phyloP scores from a whole-genome alignment of 2,888 invertebrate genomes.

The Plutella xylostella region DNA sequence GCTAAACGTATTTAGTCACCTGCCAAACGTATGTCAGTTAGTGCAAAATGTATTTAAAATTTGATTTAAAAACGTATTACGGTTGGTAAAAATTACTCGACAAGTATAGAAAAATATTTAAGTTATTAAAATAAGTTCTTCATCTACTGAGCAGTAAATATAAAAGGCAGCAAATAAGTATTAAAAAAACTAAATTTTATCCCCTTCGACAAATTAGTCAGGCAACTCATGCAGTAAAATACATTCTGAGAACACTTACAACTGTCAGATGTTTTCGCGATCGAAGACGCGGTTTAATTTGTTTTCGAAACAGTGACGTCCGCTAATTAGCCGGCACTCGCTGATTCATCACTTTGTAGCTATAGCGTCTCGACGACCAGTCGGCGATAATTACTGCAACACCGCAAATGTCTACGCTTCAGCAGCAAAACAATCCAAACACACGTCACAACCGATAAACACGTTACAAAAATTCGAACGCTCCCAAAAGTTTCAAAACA shows the following conservation, averaged over 20 bases:
- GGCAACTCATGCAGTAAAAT: no score
- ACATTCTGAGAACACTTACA: conserved; percentile 57
- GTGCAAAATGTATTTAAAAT: no score
- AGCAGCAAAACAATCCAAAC: neutral
- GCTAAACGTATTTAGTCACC: no score
- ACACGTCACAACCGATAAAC: neutral
- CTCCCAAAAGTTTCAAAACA: conserved; percentile 50
- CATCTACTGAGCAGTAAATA: no score
- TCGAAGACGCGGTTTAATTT: conserved; percentile 30
- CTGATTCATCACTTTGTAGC: conserved; percentile 68
- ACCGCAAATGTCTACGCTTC: conserved; percentile 35
- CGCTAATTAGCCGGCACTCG: conserved; percentile 64
- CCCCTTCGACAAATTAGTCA: no score
- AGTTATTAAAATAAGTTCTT: no score
- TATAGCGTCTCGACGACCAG: conserved; percentile 62
- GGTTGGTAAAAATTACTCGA: no score
- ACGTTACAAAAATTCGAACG: conserved; percentile 25
- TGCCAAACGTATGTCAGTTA: no score
- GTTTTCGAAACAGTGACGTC: conserved; percentile 57
- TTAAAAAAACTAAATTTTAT: no score
- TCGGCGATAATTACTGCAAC: conserved; percentile 44
- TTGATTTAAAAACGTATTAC: no score
- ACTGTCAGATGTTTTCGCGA: conserved; percentile 25
- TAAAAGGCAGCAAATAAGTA: no score
- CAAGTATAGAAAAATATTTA: no score